Evolutionary conservation across 2,797 vertebrate species (phyloP), one percentile per base, ranked within the genome.

Genomic region (Bovichtus diacanthus): DNA sequence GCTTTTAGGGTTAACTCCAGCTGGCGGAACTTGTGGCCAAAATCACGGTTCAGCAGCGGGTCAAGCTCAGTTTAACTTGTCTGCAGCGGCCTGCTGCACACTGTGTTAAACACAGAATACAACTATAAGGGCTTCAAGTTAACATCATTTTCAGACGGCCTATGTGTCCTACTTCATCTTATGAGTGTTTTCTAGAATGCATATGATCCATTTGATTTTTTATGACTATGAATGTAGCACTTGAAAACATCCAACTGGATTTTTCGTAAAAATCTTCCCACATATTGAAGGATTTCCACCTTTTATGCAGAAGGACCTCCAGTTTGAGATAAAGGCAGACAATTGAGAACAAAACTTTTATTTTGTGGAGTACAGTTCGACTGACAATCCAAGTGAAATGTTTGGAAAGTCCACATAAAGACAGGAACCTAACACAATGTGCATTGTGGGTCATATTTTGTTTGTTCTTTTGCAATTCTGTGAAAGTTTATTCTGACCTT

Each of bases 1-100:
- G 54, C 69, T 51, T 36, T 61, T 41, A 13, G 51, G n/a, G 50
- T 62, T 70, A 27, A 70, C 78, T 65, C 47, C 29, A 6, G 34
- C 36, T 10, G 21, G 47, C 53, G 39, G 50, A 53, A 31, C 11
- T 34, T 6, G 0, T 13, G 9, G 34, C 8, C 53, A 60, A 21
- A 61, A 39, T 27, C 39, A 44, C 31, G 29, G 12, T 61, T 67
- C 43, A n/a, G 16, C 10, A 12, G 3, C 2, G 5, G 64, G 51
- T 72, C 36, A 23, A 18, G 23, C 50, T 62, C 49, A 19, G 58
- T 21, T 64, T 51, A 18, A 55, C 60, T 47, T 4, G 19, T 23
- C 25, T 39, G 50, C 6, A 51, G 61, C 2, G 0, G 5, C 18
- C 41, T 10, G 39, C 69, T 34, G 13, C 23, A 4, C 19, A 18